Percentiles rank a stretch among this genome's conserved stretches.
These are phyloP conservation scores for Oithona nana DNA, from an alignment of 2,888 invertebrate genomes.

Conservation along the genomic window DNA sequence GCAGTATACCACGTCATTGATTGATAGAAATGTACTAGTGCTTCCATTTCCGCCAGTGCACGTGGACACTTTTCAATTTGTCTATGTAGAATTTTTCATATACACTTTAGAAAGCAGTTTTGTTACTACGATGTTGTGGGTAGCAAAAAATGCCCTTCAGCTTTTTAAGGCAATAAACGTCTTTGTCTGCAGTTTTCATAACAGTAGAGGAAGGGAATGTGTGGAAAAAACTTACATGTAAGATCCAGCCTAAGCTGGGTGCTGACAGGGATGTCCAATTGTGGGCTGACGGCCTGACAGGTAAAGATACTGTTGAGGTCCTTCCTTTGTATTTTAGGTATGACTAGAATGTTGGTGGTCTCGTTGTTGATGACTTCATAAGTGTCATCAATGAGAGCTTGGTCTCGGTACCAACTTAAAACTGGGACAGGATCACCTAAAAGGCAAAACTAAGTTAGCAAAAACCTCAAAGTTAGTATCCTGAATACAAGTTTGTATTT, in stretches of 20 bases:
- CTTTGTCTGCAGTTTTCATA: no score
- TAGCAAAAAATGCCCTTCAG: no score
- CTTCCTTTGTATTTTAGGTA: not conserved
- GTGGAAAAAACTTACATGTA: constrained; percentile 11
- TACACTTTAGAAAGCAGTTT: no score
- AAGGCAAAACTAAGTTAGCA: not conserved
- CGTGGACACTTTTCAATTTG: no score
- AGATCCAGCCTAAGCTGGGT: constrained; percentile 3
- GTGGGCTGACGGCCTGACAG: constrained; percentile 6
- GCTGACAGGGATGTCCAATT: not conserved
- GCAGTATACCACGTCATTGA: no score
- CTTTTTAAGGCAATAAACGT: no score
- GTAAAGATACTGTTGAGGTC: constrained; percentile 8
- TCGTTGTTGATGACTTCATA: not conserved
- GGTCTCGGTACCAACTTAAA: constrained; percentile 10
- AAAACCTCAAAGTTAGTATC: no score
- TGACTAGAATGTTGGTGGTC: constrained; percentile 1
- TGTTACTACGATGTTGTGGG: no score
- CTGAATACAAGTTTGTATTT: no score
- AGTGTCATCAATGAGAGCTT: constrained; percentile 11
- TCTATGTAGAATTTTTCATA: no score
- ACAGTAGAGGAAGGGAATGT: not conserved
- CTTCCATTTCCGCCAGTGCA: no score
- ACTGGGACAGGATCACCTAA: constrained; percentile 6
- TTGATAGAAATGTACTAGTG: no score